A percentile compares a stretch with the other conserved stretches of the same genome.
Conservation (phyloP, 2,113 vertebrate genomes). For the Vulpes vulpes region DNA sequence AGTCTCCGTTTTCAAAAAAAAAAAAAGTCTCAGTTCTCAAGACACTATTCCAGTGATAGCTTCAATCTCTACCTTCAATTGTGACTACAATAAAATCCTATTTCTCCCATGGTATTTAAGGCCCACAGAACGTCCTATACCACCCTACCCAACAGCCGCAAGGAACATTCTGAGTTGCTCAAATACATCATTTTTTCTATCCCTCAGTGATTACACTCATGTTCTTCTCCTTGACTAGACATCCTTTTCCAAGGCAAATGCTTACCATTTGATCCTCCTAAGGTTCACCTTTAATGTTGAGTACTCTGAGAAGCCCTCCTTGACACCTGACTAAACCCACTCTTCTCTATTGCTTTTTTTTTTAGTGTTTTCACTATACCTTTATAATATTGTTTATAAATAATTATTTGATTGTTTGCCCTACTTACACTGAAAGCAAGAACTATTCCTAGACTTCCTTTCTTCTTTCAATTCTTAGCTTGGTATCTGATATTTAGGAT, state of each 20-base stretch:
- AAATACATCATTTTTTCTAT: neutral
- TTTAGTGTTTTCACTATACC: neutral
- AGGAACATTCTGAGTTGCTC: neutral
- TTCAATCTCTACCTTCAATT: neutral
- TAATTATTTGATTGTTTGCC: neutral
- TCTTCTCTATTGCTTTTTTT: constrained; percentile 20
- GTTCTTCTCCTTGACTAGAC: neutral
- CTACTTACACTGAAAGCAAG: neutral
- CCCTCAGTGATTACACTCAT: neutral
- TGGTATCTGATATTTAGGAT: neutral
- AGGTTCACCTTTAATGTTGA: neutral
- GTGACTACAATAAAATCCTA: constrained; percentile 32
- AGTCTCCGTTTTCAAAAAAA: constrained; percentile 29
- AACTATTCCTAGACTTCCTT: neutral
- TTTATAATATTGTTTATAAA: constrained; percentile 35
- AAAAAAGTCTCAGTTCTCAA: constrained; percentile 29
- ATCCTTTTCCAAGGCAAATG: neutral
- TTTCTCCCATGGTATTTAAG: constrained; percentile 22
- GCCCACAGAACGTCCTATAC: neutral
- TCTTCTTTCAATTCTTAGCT: neutral
- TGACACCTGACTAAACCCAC: neutral
- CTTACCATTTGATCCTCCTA: neutral
- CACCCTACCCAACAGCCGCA: neutral
- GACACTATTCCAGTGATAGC: neutral
- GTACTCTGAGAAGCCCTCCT: neutral